Conservation (phyloP, 1,140 invertebrate species). For the Argopecten irradians region DNA sequence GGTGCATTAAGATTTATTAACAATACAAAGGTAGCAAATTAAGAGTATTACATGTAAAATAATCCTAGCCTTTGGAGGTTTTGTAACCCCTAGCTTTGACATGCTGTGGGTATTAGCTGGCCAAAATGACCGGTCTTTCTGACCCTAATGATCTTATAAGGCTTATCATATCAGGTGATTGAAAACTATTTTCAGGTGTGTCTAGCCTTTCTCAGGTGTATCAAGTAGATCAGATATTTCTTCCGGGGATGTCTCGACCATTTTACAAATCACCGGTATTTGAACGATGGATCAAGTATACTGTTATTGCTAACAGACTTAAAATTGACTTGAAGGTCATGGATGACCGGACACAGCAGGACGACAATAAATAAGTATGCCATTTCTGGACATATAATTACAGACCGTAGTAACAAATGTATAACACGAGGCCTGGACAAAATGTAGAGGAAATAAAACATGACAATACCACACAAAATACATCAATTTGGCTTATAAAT, state of each 20-base stretch:
- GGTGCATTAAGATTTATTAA: no score
- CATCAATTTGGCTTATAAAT: no score
- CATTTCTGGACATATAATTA: background rate
- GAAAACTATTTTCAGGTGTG: background rate
- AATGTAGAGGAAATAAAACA: no score
- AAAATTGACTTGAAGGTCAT: no score
- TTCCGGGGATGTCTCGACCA: background rate
- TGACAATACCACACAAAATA: no score
- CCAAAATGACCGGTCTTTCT: background rate
- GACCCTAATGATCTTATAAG: background rate
- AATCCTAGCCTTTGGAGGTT: no score
- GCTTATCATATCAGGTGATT: background rate
- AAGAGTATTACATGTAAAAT: no score
- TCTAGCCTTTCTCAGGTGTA: background rate
- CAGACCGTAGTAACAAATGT: background rate
- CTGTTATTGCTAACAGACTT: background rate
- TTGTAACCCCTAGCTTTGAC: background rate
- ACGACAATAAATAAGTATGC: background rate
- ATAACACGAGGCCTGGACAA: background rate
- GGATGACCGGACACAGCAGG: background rate
- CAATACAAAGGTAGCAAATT: no score
- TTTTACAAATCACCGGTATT: background rate
- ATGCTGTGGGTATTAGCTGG: no score
- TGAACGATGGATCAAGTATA: background rate
- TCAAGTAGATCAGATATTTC: background rate